Evolutionary conservation across 2,888 invertebrate genomes (phyloP).

Genomic region (Tetragonula carbonaria): DNA sequence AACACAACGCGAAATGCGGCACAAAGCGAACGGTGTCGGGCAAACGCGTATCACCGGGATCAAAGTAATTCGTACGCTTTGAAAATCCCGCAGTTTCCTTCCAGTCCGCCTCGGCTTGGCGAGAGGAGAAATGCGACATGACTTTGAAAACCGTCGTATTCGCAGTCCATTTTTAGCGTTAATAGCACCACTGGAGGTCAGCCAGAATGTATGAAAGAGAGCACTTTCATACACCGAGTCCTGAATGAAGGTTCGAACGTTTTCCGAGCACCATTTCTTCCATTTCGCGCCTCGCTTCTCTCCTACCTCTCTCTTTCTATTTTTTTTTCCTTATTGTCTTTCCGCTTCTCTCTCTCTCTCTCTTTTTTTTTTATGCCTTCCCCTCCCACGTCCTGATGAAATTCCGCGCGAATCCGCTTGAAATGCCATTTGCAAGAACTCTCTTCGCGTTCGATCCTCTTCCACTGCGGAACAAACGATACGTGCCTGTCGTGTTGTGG

Average conservation of each 20-base stretch:
- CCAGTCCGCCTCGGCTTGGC: background rate
- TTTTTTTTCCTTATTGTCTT: background rate
- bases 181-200: constrained; percentile 44
- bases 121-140: constrained; percentile 33
- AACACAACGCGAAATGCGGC: background rate
- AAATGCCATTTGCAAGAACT: background rate
- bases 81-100: constrained; percentile 6
- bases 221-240: constrained; percentile 33
- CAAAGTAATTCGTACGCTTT: constrained; percentile 32
- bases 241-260: constrained; percentile 44
- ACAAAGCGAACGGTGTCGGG: constrained; percentile 4
- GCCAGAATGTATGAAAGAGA: constrained; percentile 40
- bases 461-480: constrained; percentile 13
- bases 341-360: background rate
- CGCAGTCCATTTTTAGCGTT: constrained; percentile 54
- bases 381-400: constrained; percentile 11
- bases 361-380: no score
- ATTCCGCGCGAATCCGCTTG: background rate
- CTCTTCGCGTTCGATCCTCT: background rate
- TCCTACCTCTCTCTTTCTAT: no score
- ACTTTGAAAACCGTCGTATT: constrained; percentile 42
- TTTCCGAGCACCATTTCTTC: constrained; percentile 15
- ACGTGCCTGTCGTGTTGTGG: background rate
- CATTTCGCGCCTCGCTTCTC: constrained; percentile 12
- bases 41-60: constrained; percentile 7